These are phyloP conservation scores for Meliscaeva auricollis DNA, from an alignment of 2,888 invertebrate species.

Conservation along the genomic window DNA sequence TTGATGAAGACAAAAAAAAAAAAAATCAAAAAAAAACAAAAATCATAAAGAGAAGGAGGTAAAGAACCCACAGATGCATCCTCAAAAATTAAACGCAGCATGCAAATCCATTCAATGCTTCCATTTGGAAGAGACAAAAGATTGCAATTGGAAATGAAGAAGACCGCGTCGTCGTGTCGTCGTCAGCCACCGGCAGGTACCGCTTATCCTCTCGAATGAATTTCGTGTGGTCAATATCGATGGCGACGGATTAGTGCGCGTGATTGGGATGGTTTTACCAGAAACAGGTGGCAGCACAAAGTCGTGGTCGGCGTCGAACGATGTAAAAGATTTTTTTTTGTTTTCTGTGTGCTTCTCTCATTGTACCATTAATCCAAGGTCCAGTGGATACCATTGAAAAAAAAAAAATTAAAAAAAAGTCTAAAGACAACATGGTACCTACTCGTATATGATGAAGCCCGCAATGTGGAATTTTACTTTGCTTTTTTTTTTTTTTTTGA, in stretches of 20 bases:
- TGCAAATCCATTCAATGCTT: constrained; percentile 62
- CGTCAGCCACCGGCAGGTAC: not conserved
- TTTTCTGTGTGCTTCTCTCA: not conserved
- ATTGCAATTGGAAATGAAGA: constrained; percentile 54
- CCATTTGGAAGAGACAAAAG: constrained; percentile 41
- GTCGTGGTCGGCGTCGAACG: constrained; percentile 51
- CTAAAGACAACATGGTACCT: constrained; percentile 58
- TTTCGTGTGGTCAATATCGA: constrained; percentile 64
- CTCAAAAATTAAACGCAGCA: constrained; percentile 40
- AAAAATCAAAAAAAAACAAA: constrained; percentile 8
- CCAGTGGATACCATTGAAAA: constrained; percentile 50
- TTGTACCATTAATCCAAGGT: constrained; percentile 62
- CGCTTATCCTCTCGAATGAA: constrained; percentile 12
- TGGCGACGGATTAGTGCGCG: constrained; percentile 65
- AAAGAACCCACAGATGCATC: constrained; percentile 5
- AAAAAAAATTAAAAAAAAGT: constrained; percentile 14
- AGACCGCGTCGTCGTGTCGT: not conserved
- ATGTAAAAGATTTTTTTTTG: constrained; percentile 46
- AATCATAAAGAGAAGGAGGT: constrained; percentile 48
- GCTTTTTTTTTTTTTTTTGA: constrained; percentile 10
- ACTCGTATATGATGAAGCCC: constrained; percentile 5
- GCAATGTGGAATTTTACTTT: constrained; percentile 37
- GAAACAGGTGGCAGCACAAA: constrained; percentile 62
- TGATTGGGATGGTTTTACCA: constrained; percentile 41
- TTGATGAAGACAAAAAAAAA: constrained; percentile 3